Conservation (phyloP, 64 coral and sea anemone species). For the Montipora efflorescens region DNA sequence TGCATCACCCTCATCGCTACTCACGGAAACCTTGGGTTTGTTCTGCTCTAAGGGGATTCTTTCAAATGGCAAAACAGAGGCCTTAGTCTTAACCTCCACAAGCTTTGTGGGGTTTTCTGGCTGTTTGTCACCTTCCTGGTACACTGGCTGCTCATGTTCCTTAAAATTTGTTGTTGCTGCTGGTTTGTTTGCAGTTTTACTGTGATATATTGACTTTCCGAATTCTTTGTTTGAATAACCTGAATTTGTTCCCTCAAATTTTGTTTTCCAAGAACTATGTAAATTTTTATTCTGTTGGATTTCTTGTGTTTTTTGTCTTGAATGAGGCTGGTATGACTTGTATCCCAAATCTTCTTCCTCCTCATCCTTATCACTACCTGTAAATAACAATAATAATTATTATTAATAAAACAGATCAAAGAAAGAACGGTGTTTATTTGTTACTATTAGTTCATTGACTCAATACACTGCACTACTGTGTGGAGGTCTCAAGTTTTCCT, state of each 20-base stretch:
- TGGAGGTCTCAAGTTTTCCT: too few species aligned
- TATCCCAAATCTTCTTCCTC: neutral
- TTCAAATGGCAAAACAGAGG: neutral
- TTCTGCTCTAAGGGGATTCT: neutral
- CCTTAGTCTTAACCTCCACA: neutral
- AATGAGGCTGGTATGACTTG: neutral
- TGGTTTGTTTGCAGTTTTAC: neutral
- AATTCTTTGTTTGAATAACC: slow-evolving; percentile 4
- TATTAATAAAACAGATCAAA: neutral
- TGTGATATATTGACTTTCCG: neutral
- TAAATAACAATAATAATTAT: neutral
- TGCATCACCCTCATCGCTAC: neutral
- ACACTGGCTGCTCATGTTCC: neutral
- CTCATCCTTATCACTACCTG: neutral
- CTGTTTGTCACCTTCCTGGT: neutral
- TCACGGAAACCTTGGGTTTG: neutral
- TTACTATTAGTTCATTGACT: too few species aligned
- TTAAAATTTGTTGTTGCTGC: neutral
- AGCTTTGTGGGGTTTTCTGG: neutral
- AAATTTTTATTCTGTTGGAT: slow-evolving; percentile 10
- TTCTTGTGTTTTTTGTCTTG: slow-evolving; percentile 3
- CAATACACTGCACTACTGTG: too few species aligned
- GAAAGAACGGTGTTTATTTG: too few species aligned
- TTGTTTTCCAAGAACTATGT: slow-evolving; percentile 1
- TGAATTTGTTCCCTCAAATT: neutral